These are phyloP conservation scores for Agelastica alni DNA, from an alignment of 2,888 invertebrate species.

Conservation along the genomic window DNA sequence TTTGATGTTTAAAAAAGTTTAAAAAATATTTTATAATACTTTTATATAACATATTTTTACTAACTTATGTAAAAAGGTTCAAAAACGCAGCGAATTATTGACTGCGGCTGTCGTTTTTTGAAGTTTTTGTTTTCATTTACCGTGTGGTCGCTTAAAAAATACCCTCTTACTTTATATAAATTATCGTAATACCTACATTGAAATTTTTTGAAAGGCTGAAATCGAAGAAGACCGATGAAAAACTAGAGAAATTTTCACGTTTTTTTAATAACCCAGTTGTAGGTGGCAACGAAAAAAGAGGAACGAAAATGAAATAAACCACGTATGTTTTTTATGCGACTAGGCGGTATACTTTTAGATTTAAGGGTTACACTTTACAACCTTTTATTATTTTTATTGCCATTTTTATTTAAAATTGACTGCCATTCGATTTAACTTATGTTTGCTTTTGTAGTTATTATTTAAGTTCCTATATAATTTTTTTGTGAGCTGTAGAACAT, in stretches of 20 bases:
- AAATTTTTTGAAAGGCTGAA: no score
- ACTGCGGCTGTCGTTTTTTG: conserved; percentile 27
- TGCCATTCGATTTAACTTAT: conserved; percentile 52
- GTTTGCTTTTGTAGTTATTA: conserved; percentile 46
- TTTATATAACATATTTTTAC: conserved; percentile 43
- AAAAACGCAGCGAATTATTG: conserved; percentile 22
- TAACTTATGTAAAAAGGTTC: conserved; percentile 36
- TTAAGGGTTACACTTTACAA: conserved; percentile 38
- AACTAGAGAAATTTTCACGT: no score
- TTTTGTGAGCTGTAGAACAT: conserved; percentile 45
- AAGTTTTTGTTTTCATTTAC: conserved; percentile 27
- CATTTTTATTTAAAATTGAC: conserved; percentile 49
- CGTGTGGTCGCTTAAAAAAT: conserved; percentile 12
- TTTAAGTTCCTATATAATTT: conserved; percentile 51
- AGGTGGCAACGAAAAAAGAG: no score
- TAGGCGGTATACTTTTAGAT: conserved; percentile 27
- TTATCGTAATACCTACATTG: no score
- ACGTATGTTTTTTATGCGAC: conserved; percentile 10
- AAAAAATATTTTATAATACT: conserved; percentile 40
- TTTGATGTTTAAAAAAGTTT: conserved; percentile 38
- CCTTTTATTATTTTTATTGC: conserved; percentile 46
- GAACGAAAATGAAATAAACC: no score
- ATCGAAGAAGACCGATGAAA: no score
- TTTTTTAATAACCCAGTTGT: no score
- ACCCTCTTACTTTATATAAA: no score